Evolutionary conservation across 1,140 invertebrate genomes (phyloP).

Genomic region (Drosophila bocki): DNA sequence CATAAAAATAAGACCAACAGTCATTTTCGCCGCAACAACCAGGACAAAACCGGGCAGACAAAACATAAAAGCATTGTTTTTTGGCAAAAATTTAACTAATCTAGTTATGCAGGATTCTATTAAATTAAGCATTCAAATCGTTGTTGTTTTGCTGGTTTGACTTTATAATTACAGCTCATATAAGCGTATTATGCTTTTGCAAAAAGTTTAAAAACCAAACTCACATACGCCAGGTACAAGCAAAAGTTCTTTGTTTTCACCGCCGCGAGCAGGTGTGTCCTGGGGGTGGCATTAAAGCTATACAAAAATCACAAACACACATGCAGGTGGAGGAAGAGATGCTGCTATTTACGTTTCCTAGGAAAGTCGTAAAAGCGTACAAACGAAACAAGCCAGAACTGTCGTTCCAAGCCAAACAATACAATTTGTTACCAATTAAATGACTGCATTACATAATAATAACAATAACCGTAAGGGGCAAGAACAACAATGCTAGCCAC

Average conservation of each 20-base stretch:
- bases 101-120: slow-evolving; percentile 30
- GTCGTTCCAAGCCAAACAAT: slow-evolving; percentile 71
- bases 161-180: slow-evolving; percentile 46
- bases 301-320: slow-evolving; percentile 28
- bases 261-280: slow-evolving; percentile 10
- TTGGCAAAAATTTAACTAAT: slow-evolving; percentile 32
- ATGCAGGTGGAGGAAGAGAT: neutral
- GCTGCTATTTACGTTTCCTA: slow-evolving; percentile 60
- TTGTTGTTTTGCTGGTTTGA: slow-evolving; percentile 37
- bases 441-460: slow-evolving; percentile 83
- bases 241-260: slow-evolving; percentile 41
- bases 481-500: slow-evolving; percentile 37
- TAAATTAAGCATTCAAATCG: slow-evolving; percentile 25
- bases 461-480: slow-evolving; percentile 53
- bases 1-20: neutral
- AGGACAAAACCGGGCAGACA: neutral
- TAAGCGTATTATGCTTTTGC: slow-evolving; percentile 24
- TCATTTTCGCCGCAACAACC: slow-evolving; percentile 3
- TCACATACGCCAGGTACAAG: slow-evolving; percentile 18
- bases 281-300: slow-evolving; percentile 55
- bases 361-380: slow-evolving; percentile 77
- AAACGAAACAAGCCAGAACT: slow-evolving; percentile 62
- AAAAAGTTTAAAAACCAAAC: slow-evolving; percentile 35
- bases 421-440: slow-evolving; percentile 83
- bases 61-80: slow-evolving; percentile 2